These are phyloP conservation scores for Pseudochirops corinnae DNA, from an alignment of 2,797 vertebrate genomes.

Conservation along the genomic window DNA sequence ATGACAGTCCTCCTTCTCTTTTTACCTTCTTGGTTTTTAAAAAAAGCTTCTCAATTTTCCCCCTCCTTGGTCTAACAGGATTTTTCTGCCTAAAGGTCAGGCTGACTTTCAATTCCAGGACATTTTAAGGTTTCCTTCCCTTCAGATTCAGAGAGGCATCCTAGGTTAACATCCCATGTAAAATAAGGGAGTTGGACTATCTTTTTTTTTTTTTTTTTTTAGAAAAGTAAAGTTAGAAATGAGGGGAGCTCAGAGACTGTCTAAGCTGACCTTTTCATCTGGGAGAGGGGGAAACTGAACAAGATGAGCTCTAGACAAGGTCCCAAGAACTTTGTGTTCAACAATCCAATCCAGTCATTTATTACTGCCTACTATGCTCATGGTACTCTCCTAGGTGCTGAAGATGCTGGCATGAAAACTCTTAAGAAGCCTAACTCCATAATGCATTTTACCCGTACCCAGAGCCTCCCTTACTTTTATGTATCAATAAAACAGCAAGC, in stretches of 20 bases:
- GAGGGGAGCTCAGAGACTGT: background rate
- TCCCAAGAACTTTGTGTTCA: background rate
- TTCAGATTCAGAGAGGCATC: background rate
- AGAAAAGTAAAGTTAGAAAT: background rate
- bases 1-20: background rate
- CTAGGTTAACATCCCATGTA: background rate
- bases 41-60: background rate
- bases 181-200: too few relatives aligned
- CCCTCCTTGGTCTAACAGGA: background rate
- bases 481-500: background rate
- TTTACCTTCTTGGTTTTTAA: background rate
- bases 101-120: background rate
- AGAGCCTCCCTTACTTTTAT: background rate
- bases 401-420: background rate
- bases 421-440: background rate
- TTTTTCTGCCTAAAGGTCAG: background rate
- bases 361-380: background rate
- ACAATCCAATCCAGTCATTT: background rate
- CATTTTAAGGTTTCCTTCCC: background rate
- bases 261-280: background rate
- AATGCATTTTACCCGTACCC: background rate
- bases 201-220: background rate
- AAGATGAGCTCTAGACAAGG: background rate
- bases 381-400: background rate
- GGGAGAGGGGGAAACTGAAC: background rate